A percentile compares a stretch with the other conserved stretches of the same genome.
Conservation (phyloP, 2,113 vertebrate species). For the Thunnus thynnus region DNA sequence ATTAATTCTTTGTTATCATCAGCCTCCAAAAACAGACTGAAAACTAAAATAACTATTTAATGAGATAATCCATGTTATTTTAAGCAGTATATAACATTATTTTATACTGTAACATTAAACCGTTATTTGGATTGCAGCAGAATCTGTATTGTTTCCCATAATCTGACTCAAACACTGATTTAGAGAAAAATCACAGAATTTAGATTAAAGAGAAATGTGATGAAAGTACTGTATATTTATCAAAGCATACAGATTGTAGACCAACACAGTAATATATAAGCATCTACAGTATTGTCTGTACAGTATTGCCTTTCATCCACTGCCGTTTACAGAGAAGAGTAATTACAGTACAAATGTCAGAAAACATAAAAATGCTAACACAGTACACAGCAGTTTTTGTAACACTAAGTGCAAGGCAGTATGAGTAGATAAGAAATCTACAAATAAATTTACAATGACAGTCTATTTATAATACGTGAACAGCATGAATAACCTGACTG, state of each 20-base stretch:
- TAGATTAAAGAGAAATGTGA: slow-evolving; percentile 36
- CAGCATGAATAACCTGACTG: slow-evolving; percentile 86
- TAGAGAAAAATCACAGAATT: slow-evolving; percentile 3
- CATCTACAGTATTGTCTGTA: not conserved
- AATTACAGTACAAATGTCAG: not conserved
- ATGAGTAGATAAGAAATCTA: not conserved
- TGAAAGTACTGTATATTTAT: not conserved
- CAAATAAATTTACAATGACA: not conserved
- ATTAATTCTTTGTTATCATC: no score
- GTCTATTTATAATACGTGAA: not conserved
- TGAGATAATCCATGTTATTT: not conserved
- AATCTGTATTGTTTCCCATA: slow-evolving; percentile 45
- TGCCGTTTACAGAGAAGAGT: not conserved
- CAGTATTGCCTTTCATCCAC: no score
- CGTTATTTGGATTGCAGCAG: slow-evolving; percentile 19
- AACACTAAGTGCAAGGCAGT: not conserved
- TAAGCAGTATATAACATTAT: no score
- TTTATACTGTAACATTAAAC: slow-evolving; percentile 5
- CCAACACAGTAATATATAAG: slow-evolving; percentile 3
- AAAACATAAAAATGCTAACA: not conserved
- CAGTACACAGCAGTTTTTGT: not conserved
- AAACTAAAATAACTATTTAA: no score
- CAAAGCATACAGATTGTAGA: slow-evolving; percentile 1
- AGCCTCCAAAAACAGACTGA: no score
- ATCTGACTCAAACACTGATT: slow-evolving; percentile 32